A percentile compares a stretch with the other conserved stretches of the same genome.
These are phyloP conservation scores for Antennarius striatus DNA, from an alignment of 2,113 vertebrate genomes.

Conservation along the genomic window DNA sequence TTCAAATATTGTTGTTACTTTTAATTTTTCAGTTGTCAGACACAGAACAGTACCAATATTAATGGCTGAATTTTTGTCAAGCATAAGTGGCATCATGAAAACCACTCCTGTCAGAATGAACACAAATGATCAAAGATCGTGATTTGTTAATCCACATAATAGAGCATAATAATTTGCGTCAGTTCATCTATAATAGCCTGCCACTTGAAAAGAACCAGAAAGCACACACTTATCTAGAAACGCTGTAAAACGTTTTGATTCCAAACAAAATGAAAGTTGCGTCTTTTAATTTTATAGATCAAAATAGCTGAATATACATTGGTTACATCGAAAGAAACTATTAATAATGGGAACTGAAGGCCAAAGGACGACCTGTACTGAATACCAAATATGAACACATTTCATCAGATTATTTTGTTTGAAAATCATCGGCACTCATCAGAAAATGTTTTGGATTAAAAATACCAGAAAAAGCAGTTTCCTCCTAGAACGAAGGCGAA, in stretches of 20 bases:
- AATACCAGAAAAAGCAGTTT: too few relatives aligned
- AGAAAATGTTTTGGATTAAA: too few relatives aligned
- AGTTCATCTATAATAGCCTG: constrained; percentile 43
- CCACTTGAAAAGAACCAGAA: neutral
- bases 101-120: constrained; percentile 43
- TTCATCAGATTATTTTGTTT: too few relatives aligned
- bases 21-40: too few relatives aligned
- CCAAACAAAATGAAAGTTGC: neutral
- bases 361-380: too few relatives aligned
- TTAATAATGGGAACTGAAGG: too few relatives aligned
- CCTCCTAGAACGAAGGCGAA: too few relatives aligned
- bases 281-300: rapidly evolving
- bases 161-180: constrained; percentile 67
- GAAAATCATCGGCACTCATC: too few relatives aligned
- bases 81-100: constrained; percentile 30
- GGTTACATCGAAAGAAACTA: too few relatives aligned
- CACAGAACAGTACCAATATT: too few relatives aligned
- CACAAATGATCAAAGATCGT: constrained; percentile 49
- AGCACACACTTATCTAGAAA: neutral
- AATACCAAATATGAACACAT: too few relatives aligned
- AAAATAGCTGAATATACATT: neutral
- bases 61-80: neutral
- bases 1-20: too few relatives aligned
- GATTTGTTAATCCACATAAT: constrained; percentile 73
- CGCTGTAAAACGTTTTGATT: neutral